Evolutionary conservation across 2,888 invertebrate genomes (phyloP), one percentile per base, ranked within the genome.

Genomic region (Drosophila falleni): DNA sequence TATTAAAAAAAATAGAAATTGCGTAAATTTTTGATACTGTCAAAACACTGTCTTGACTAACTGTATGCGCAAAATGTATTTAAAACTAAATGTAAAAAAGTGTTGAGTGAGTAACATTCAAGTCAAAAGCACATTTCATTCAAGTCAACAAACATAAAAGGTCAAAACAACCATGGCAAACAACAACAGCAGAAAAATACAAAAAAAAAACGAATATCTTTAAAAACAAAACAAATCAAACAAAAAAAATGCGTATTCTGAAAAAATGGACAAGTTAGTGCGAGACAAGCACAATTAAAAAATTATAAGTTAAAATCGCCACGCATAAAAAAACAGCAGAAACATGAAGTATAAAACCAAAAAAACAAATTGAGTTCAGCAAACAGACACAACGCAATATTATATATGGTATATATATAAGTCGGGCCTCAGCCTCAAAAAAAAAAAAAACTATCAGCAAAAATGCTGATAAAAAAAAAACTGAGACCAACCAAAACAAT

Each of bases 251-350:
- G 75, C 72, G 74, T 65, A 63, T 80, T 66, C 72, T 54, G 58
- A 64, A 75, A 71, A 78, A 71, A 65, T 50, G 51, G 49, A 56
- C 66, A 74, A 64, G 64, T 54, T 65, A 78, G 59, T 84, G 83
- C 88, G 70, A 72, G 67, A 71, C 63, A 71, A 87, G 83, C 83
- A 75, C 55, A 86, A 80, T 85, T 78, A 70, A 81, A 71, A 77
- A 81, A 79, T 68, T 54, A 70, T 54, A 66, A 80, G 69, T 63
- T 67, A 62, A 70, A 87, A 73, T 66, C 47, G 77, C 74, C 74
- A 82, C 81, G 81, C 84, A 81, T 71, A 56, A 75, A 76, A 76
- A 60, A 76, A 75, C 56, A 51, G 54, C 63, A 29, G 15, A 74
- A 81, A 73, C 58, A 50, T 58, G 63, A 47, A 60, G 62, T n/a